Conservation (phyloP, 2,888 invertebrate species). For the Lepidochrysops patricia region DNA sequence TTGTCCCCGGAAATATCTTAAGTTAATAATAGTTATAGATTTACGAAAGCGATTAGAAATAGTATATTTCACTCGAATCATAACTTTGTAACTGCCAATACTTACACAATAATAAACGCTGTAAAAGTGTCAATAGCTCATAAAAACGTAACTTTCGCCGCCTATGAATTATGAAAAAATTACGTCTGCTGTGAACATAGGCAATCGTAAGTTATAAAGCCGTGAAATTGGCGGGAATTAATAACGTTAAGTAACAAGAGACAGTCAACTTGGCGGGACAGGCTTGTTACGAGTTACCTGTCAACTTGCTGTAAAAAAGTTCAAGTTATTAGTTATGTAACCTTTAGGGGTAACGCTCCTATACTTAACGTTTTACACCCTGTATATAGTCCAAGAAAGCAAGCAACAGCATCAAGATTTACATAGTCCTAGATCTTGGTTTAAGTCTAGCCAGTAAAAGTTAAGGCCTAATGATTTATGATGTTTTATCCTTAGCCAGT, state of each 20-base stretch:
- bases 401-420: too few relatives aligned
- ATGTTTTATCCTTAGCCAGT: neutral
- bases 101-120: neutral
- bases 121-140: neutral
- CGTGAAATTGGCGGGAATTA: slow-evolving; percentile 13
- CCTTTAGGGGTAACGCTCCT: too few relatives aligned
- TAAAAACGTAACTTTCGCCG: slow-evolving; percentile 2
- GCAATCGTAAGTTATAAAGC: slow-evolving; percentile 11
- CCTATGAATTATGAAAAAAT: slow-evolving; percentile 8
- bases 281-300: slow-evolving; percentile 11
- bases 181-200: neutral
- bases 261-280: slow-evolving; percentile 15
- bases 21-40: too few relatives aligned
- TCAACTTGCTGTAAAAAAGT: neutral
- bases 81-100: neutral
- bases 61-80: too few relatives aligned
- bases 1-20: too few relatives aligned
- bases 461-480: neutral
- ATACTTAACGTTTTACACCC: too few relatives aligned
- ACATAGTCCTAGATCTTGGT: too few relatives aligned
- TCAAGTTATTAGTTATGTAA: too few relatives aligned
- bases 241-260: slow-evolving; percentile 3
- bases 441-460: neutral
- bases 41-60: neutral
- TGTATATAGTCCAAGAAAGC: too few relatives aligned